phyloP scores from a whole-genome alignment of 2,797 vertebrate genomes.

The Anabacerthia variegaticeps region DNA sequence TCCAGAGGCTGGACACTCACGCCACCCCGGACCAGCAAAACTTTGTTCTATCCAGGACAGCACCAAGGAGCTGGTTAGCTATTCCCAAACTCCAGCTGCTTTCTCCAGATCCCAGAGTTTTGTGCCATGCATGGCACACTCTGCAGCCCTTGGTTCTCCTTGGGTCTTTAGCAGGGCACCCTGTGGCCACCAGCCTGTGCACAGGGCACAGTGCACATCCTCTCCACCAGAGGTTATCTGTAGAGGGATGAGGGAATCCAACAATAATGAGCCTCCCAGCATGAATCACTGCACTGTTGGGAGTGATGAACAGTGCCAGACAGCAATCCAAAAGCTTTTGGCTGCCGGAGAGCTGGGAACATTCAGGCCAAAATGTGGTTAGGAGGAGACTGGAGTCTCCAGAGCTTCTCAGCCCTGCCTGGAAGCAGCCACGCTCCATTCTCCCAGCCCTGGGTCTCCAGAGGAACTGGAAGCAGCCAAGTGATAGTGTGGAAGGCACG shows the following conservation, averaged over 20 bases:
- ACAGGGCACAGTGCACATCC: fast-evolving
- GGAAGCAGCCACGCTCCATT: neutral
- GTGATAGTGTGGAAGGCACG: fast-evolving
- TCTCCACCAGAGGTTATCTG: neutral
- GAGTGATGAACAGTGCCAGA: neutral
- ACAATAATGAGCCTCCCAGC: neutral
- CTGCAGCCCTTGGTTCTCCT: neutral
- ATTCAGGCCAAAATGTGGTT: neutral
- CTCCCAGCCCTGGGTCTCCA: neutral
- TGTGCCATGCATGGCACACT: fast-evolving
- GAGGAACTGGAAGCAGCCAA: neutral
- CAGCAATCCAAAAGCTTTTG: slow-evolving; percentile 1
- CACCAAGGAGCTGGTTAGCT: neutral
- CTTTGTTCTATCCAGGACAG: neutral
- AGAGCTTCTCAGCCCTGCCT: neutral
- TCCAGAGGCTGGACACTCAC: neutral
- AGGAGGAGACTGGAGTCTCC: neutral
- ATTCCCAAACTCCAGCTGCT: neutral
- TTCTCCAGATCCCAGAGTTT: neutral
- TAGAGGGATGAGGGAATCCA: neutral
- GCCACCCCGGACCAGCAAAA: neutral
- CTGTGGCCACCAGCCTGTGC: fast-evolving
- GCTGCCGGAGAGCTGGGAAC: neutral
- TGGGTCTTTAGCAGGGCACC: neutral
- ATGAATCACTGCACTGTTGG: neutral